Evolutionary conservation across 2,888 invertebrate genomes (phyloP), one percentile per base, ranked within the genome.

Genomic region (Conistra vaccinii): DNA sequence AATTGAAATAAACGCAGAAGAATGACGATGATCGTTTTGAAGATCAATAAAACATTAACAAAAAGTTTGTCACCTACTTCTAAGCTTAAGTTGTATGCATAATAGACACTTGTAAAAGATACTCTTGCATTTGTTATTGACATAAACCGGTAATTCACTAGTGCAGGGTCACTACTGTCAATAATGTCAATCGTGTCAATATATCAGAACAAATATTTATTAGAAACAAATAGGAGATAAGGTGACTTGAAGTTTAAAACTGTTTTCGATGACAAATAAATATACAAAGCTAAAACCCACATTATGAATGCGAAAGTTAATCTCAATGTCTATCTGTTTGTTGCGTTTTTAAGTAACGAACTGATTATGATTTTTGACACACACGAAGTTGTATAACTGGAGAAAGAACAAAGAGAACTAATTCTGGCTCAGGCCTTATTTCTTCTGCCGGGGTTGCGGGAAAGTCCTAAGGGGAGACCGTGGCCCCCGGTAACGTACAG

Each of bases 101-200:
- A 42, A 17, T 0, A 42, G 3, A 14, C 26, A 51, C 45, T 79
- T 55, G 79, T 61, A 70, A 78, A 61, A 17, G 70, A 79, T 79
- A 79, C 53, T 55, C 17, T 61, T 29, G 5, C 7, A 42, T 55
- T 55, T 79, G 12, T 39, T 61, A 79, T 76, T 76, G 79, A 71
- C 29, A 79, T 76, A 70, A 53, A 79, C 60, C 57, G 23, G 57
- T 53, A 39, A 45, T 26, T 14, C 20, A 4, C 3, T 23, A 26
- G 3, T 17, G 23, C 51, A 26, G 3, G 12, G 39, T 32, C 39
- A 48, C 20, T n/a, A 9, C n/a, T 17, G 29, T n/a, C 60, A 66
- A 45, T 61, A 17, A 2, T 42, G 65, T 60, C 51, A 55, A 42
- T 45, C 3, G 2, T 51, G 51, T 53, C 39, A 71, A n/a, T 53